A percentile compares a stretch with the other conserved stretches of the same genome.
Conservation (phyloP, 1,140 invertebrate genomes). For the Panagrolaimus sp. region DNA sequence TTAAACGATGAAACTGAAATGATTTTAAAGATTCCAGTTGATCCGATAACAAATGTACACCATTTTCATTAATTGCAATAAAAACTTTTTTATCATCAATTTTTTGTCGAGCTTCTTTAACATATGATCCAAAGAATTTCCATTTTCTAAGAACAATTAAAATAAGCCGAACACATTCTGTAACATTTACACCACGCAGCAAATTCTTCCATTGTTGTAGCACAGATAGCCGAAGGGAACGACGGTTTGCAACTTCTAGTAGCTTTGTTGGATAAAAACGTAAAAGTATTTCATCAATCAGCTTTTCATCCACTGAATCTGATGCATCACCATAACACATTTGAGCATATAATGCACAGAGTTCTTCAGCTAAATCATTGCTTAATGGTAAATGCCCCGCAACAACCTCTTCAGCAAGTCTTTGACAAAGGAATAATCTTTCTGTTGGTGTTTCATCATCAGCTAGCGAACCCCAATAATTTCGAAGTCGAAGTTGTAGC, state of each 20-base stretch:
- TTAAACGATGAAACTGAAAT: conserved; percentile 40
- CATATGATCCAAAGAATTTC: conserved; percentile 42
- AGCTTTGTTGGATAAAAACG: conserved; percentile 42
- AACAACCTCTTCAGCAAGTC: conserved; percentile 46
- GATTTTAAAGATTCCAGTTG: conserved; percentile 42
- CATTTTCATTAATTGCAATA: conserved; percentile 42
- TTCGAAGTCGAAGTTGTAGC: conserved; percentile 34
- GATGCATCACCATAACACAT: conserved; percentile 37
- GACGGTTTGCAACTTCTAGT: conserved; percentile 36
- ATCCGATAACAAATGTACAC: conserved; percentile 38
- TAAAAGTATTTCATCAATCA: conserved; percentile 35
- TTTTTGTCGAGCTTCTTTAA: conserved; percentile 36
- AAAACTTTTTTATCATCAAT: conserved; percentile 34
- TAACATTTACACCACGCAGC: conserved; percentile 31
- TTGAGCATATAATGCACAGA: conserved; percentile 46
- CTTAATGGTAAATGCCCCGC: conserved; percentile 39
- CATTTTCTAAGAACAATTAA: conserved; percentile 43
- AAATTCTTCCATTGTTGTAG: conserved; percentile 32
- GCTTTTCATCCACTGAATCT: not conserved
- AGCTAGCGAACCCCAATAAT: conserved; percentile 44
- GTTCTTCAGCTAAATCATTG: conserved; percentile 45
- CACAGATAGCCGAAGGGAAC: conserved; percentile 19
- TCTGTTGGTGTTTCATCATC: conserved; percentile 45
- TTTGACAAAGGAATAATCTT: conserved; percentile 38
- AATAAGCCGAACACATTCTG: conserved; percentile 43